Evolutionary conservation across 2,888 invertebrate genomes (phyloP).

Genomic region (Proisotoma minuta): DNA sequence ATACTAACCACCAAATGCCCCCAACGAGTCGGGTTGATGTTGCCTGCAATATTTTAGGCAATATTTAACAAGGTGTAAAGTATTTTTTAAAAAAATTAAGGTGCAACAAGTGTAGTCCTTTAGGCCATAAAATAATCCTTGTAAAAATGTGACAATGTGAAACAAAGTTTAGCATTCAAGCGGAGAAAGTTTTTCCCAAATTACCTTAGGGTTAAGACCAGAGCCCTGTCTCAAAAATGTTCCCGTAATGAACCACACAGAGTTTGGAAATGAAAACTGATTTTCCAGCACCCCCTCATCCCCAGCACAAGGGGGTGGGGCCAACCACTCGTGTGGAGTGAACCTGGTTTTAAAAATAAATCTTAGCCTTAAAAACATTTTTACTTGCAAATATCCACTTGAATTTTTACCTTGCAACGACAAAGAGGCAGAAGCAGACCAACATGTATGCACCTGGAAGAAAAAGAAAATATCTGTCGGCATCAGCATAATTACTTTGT

Average conservation of each 20-base stretch:
- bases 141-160: too few relatives aligned
- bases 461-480: too few relatives aligned
- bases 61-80: too few relatives aligned
- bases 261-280: slow-evolving; percentile 94
- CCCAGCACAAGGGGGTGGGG: slow-evolving; percentile 65
- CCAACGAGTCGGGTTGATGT: slow-evolving; percentile 92
- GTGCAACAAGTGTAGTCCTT: too few relatives aligned
- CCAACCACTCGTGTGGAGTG: slow-evolving; percentile 93
- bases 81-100: too few relatives aligned
- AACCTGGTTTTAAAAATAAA: too few relatives aligned
- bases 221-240: slow-evolving; percentile 91
- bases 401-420: slow-evolving; percentile 67
- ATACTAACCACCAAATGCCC: slow-evolving; percentile 99
- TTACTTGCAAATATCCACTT: too few relatives aligned
- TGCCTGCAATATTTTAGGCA: slow-evolving; percentile 67
- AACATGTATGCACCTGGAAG: slow-evolving; percentile 76
- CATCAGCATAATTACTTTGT: too few relatives aligned
- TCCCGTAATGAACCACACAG: slow-evolving; percentile 95
- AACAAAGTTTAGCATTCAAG: not conserved
- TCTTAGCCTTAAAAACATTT: too few relatives aligned
- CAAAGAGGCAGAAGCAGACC: slow-evolving; percentile 88
- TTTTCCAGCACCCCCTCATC: slow-evolving; percentile 74
- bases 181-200: not conserved
- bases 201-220: slow-evolving; percentile 84
- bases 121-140: too few relatives aligned